phyloP scores from a whole-genome alignment of 2,797 vertebrate genomes.

The Gallinago solitaria region DNA sequence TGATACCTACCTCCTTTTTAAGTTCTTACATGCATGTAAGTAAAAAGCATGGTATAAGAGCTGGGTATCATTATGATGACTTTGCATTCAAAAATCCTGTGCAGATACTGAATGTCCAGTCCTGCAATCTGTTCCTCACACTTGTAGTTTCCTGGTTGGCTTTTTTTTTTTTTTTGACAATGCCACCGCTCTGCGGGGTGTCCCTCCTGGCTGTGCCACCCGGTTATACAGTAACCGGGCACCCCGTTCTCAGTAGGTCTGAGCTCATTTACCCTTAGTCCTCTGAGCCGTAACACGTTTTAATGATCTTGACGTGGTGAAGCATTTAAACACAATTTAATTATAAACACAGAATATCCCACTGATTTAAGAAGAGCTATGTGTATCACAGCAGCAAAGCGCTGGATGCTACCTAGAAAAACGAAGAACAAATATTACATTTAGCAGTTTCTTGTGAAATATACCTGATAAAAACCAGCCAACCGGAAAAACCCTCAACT shows the following conservation, averaged over 20 bases:
- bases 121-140: neutral
- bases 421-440: neutral
- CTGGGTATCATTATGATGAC: neutral
- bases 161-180: neutral
- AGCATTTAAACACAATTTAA: neutral
- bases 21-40: neutral
- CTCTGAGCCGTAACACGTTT: neutral
- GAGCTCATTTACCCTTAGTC: neutral
- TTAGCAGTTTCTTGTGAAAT: neutral
- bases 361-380: neutral
- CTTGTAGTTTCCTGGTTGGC: fast-evolving
- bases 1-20: neutral
- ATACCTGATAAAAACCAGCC: neutral
- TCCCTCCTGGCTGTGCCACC: neutral
- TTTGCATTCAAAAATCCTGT: neutral
- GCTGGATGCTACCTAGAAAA: slow-evolving; percentile 7
- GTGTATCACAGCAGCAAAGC: neutral
- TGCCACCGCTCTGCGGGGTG: fast-evolving
- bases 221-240: neutral
- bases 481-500: neutral
- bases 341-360: neutral
- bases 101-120: neutral
- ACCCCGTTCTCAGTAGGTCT: neutral
- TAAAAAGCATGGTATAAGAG: neutral
- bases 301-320: neutral